Percentiles rank a stretch among this genome's conserved stretches.
Evolutionary conservation across 2,113 vertebrate genomes (phyloP).

Genomic region (Poecile atricapillus): DNA sequence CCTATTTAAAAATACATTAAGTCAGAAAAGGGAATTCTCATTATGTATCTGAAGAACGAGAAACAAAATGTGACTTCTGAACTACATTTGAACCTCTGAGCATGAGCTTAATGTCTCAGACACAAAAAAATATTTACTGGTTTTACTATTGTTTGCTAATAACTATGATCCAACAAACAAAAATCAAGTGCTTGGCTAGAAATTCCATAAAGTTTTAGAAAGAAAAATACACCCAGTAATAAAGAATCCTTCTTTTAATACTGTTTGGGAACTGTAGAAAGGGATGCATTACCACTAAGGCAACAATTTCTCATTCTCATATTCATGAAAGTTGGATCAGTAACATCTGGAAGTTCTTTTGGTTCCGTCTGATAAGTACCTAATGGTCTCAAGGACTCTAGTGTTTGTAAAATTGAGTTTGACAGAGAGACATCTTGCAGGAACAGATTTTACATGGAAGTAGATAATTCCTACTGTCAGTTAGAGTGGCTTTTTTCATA

Average conservation of each 20-base stretch:
- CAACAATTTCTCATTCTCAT: neutral
- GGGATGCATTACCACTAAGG: neutral
- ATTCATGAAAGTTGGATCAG: neutral
- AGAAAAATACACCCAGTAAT: neutral
- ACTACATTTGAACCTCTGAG: neutral
- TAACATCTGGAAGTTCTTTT: constrained; percentile 11
- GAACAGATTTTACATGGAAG: constrained; percentile 6
- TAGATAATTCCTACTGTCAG: neutral
- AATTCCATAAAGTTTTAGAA: neutral
- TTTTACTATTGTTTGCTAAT: neutral
- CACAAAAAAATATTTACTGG: neutral
- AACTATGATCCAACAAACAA: neutral
- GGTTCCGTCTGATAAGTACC: neutral
- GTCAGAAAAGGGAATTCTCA: neutral
- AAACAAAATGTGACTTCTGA: neutral
- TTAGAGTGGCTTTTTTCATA: neutral
- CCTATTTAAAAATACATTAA: neutral
- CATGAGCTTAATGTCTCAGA: neutral
- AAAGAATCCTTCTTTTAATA: neutral
- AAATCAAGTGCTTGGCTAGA: neutral
- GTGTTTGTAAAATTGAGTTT: neutral
- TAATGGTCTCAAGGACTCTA: neutral
- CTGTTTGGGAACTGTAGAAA: neutral
- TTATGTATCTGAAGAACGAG: neutral
- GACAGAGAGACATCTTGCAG: constrained; percentile 1